Percentiles rank a stretch among this genome's conserved stretches.
Conservation (phyloP, 2,113 vertebrate species). For the Psephotus haematonotus region DNA sequence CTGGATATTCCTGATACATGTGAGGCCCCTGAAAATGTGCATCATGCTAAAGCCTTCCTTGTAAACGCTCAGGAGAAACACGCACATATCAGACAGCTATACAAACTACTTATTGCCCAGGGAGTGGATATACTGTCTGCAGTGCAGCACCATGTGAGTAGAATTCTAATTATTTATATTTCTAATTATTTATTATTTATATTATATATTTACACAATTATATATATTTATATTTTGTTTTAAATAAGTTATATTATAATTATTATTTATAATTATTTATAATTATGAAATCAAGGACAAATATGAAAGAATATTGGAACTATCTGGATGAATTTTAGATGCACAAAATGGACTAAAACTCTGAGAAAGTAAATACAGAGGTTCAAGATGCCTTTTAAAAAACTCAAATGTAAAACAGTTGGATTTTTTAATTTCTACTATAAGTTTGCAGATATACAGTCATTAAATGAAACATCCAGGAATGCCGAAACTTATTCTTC, state of each 20-base stretch:
- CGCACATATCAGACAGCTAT: conserved; percentile 73
- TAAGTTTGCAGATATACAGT: background rate
- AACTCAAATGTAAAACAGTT: background rate
- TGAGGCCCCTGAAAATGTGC: conserved; percentile 34
- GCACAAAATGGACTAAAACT: background rate
- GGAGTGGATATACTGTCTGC: conserved; percentile 82
- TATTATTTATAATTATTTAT: too few species aligned
- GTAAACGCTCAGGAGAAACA: conserved; percentile 71
- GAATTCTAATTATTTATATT: background rate
- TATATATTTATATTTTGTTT: too few species aligned
- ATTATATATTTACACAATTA: too few species aligned
- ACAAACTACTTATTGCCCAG: conserved; percentile 73
- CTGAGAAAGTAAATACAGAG: background rate
- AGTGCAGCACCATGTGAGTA: conserved; percentile 79
- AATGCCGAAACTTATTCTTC: background rate
- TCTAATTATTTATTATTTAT: too few species aligned
- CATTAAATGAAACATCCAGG: background rate
- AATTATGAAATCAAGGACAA: background rate
- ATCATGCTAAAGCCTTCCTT: conserved; percentile 60
- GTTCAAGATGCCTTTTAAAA: background rate
- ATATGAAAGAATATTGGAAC: background rate
- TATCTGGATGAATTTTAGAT: background rate
- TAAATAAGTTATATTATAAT: too few species aligned
- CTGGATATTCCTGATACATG: conserved; percentile 56
- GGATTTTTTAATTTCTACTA: background rate